Conservation (phyloP, 1,140 invertebrate genomes). For the Helicoverpa armigera region DNA sequence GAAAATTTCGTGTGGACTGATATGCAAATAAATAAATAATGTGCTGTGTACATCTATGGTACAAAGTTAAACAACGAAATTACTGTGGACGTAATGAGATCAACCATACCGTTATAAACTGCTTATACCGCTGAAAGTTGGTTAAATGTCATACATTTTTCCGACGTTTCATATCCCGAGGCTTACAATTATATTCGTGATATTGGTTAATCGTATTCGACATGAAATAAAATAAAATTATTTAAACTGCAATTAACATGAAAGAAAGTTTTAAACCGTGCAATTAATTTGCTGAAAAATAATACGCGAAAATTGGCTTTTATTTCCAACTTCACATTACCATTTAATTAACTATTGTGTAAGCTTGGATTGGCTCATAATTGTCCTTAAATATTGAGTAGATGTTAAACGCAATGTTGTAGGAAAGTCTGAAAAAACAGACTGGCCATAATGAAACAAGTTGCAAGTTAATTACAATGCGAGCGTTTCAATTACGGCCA, state of each 20-base stretch:
- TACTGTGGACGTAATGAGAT: no score
- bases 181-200: no score
- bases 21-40: no score
- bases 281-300: slow-evolving; percentile 17
- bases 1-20: no score
- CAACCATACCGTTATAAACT: no score
- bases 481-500: slow-evolving; percentile 59
- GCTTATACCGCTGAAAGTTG: no score
- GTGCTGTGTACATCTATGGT: no score
- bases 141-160: no score
- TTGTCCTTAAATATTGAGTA: slow-evolving; percentile 21
- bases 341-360: slow-evolving; percentile 3
- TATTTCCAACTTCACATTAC: slow-evolving; percentile 13
- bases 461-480: slow-evolving; percentile 57
- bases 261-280: neutral
- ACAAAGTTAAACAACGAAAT: no score
- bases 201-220: no score
- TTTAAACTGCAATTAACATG: neutral
- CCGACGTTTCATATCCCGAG: no score
- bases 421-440: neutral
- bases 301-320: slow-evolving; percentile 22
- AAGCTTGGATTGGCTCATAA: slow-evolving; percentile 16
- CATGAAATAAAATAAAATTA: neutral
- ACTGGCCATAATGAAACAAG: slow-evolving; percentile 20
- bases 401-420: slow-evolving; percentile 5